phyloP scores from a whole-genome alignment of 2,888 invertebrate genomes.

The Acanthopleura granulata region DNA sequence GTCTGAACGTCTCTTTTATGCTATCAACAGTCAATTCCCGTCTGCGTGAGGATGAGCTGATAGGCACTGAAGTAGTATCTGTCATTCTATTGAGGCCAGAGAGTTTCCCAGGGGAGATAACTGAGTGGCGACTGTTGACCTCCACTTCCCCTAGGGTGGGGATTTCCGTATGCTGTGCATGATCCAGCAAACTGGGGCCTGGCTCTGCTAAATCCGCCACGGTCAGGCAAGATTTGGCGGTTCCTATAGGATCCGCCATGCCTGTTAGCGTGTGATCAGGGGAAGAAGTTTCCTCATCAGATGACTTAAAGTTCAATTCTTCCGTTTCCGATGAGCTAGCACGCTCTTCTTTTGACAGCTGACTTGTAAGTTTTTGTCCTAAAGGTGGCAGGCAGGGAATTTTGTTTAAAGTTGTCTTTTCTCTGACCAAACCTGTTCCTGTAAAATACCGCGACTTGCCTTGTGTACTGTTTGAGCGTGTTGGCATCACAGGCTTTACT shows the following conservation, averaged over 20 bases:
- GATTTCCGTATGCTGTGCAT: background rate
- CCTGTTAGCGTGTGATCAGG: background rate
- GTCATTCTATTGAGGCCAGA: constrained; percentile 34
- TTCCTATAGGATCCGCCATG: background rate
- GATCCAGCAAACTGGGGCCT: background rate
- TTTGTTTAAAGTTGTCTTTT: constrained; percentile 44
- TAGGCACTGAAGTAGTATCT: constrained; percentile 27
- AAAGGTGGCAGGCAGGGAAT: constrained; percentile 66
- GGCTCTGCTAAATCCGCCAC: background rate
- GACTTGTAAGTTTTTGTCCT: constrained; percentile 45
- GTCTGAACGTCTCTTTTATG: constrained; percentile 41
- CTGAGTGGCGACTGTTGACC: constrained; percentile 8
- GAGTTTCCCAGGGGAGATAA: background rate
- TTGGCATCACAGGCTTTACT: background rate
- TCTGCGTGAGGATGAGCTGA: constrained; percentile 27
- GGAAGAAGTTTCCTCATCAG: constrained; percentile 14
- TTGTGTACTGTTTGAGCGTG: constrained; percentile 31
- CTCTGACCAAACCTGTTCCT: background rate
- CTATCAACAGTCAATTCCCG: constrained; percentile 49
- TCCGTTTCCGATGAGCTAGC: constrained; percentile 19
- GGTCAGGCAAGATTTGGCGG: constrained; percentile 2
- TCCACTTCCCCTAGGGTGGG: background rate
- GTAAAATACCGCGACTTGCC: constrained; percentile 22
- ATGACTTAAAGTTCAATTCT: constrained; percentile 14
- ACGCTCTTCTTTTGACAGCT: constrained; percentile 18